phyloP scores from a whole-genome alignment of 2,888 invertebrate genomes.

The Calliopum simillimum region DNA sequence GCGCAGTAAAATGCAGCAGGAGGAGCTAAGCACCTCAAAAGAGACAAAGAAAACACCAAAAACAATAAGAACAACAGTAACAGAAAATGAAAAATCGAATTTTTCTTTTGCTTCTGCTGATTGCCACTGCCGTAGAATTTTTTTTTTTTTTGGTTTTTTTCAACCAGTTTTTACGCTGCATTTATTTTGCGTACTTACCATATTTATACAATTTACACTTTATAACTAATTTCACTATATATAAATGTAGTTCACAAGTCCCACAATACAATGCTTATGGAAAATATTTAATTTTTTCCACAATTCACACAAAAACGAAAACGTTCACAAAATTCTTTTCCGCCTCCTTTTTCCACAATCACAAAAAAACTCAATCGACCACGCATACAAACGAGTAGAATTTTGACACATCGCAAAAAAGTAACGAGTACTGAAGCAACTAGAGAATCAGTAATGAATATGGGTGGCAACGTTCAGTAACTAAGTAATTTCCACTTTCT shows the following conservation, averaged over 20 bases:
- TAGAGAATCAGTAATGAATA: background rate
- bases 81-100: conserved; percentile 33
- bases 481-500: no score
- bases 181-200: conserved; percentile 17
- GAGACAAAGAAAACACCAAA: background rate
- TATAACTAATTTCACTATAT: conserved; percentile 4
- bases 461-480: no score
- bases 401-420: conserved; percentile 33
- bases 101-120: conserved; percentile 12
- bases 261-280: background rate
- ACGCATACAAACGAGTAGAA: conserved; percentile 35
- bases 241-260: background rate
- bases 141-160: conserved; percentile 13
- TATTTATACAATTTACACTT: conserved; percentile 17
- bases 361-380: conserved; percentile 12
- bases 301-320: conserved; percentile 26
- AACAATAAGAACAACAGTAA: conserved; percentile 4
- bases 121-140: background rate
- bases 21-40: background rate
- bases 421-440: conserved; percentile 6
- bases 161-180: background rate
- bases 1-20: conserved; percentile 2
- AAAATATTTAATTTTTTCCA: conserved; percentile 5
- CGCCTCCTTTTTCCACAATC: conserved; percentile 16
- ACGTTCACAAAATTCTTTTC: conserved; percentile 24